A percentile compares a stretch with the other conserved stretches of the same genome.
These are phyloP conservation scores for Scaptodrosophila latifasciaeformis DNA, from an alignment of 2,888 invertebrate genomes.

Conservation along the genomic window DNA sequence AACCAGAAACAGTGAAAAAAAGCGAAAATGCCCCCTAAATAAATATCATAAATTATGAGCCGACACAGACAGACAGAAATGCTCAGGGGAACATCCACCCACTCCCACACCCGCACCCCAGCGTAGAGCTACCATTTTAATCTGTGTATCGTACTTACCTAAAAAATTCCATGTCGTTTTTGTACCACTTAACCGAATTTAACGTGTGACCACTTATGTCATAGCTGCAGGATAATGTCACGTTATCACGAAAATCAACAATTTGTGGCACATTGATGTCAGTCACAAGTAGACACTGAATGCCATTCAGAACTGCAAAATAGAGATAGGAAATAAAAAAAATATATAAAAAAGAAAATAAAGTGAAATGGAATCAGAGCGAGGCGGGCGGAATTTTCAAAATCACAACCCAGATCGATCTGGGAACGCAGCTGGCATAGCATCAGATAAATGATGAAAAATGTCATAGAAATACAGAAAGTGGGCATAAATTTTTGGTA, in stretches of 20 bases:
- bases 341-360: slow-evolving; percentile 1
- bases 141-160: slow-evolving; percentile 67
- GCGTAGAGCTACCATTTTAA: too few species aligned
- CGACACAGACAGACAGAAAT: slow-evolving; percentile 13
- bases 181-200: slow-evolving; percentile 77
- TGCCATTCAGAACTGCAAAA: slow-evolving; percentile 53
- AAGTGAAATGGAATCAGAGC: neutral
- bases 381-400: too few species aligned
- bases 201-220: slow-evolving; percentile 75
- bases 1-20: slow-evolving; percentile 22
- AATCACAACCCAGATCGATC: too few species aligned
- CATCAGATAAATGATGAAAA: slow-evolving; percentile 58
- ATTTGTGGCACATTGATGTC: slow-evolving; percentile 75
- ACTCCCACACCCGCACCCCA: slow-evolving; percentile 10
- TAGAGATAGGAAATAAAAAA: slow-evolving; percentile 6
- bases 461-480: slow-evolving; percentile 42
- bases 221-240: slow-evolving; percentile 75
- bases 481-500: too few species aligned
- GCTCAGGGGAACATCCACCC: neutral
- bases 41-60: slow-evolving; percentile 57
- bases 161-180: slow-evolving; percentile 76
- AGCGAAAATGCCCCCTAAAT: slow-evolving; percentile 10
- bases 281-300: slow-evolving; percentile 70
- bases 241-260: slow-evolving; percentile 75
- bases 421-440: too few species aligned